phyloP scores from a whole-genome alignment of 37 sponge, comb jelly and placozoan species.

The Axinella damicornis region DNA sequence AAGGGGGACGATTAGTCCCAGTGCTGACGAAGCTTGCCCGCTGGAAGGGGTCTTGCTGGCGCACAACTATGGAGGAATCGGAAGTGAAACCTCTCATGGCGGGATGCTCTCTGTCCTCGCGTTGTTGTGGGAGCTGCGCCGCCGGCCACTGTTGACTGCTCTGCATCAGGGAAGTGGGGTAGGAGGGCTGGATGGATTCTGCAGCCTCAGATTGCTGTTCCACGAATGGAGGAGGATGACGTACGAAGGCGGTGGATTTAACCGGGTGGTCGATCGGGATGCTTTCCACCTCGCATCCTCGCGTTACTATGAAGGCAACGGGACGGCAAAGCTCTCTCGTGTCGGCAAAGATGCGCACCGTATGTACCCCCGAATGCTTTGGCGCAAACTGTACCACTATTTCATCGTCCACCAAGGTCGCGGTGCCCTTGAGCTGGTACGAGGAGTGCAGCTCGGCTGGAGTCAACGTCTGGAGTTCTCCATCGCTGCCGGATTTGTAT shows the following conservation, averaged over 20 bases:
- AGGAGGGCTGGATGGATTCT: not conserved
- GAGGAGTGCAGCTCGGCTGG: constrained; percentile 18
- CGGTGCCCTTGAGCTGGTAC: constrained; percentile 62
- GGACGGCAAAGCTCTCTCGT: constrained; percentile 59
- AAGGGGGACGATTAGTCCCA: not conserved
- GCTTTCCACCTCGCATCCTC: constrained; percentile 18
- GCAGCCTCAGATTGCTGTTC: not conserved
- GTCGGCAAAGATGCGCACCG: constrained; percentile 64
- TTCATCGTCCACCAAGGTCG: constrained; percentile 42
- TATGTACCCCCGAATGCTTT: constrained; percentile 49
- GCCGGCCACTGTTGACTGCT: no score
- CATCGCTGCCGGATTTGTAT: constrained; percentile 49
- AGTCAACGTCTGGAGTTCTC: constrained; percentile 15
- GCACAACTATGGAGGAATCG: no score
- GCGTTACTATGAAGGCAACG: constrained; percentile 40
- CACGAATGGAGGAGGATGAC: not conserved
- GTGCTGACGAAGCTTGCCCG: constrained; percentile 18
- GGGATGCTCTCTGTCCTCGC: no score
- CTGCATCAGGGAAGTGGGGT: not conserved
- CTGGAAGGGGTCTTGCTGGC: no score
- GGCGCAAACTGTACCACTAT: constrained; percentile 58
- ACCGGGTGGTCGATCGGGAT: constrained; percentile 27
- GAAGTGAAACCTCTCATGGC: no score
- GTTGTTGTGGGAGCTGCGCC: no score
- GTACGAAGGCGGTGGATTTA: not conserved